phyloP scores from a whole-genome alignment of 2,797 vertebrate species.

The Dipus sagitta region DNA sequence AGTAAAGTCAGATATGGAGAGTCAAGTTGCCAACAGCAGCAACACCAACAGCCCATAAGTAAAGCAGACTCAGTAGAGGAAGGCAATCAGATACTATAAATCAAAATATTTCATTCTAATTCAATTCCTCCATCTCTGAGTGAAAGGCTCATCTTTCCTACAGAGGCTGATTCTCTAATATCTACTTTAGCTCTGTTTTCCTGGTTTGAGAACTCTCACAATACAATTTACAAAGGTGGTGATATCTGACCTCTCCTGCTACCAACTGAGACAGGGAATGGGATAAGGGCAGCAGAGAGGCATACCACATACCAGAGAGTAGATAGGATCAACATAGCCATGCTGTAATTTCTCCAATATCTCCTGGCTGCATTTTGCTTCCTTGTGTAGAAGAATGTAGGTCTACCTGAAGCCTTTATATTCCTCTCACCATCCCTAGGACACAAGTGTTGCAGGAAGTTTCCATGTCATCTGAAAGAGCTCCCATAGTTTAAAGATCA shows the following conservation, averaged over 20 bases:
- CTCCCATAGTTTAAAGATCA: not conserved
- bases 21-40: not conserved
- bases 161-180: not conserved
- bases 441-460: not conserved
- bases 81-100: not conserved
- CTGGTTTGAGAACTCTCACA: not conserved
- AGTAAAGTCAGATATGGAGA: not conserved
- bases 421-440: not conserved
- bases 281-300: too few relatives aligned
- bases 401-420: conserved; percentile 32
- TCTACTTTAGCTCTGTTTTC: not conserved
- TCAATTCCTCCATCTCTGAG: not conserved
- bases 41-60: not conserved
- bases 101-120: not conserved
- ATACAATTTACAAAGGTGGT: not conserved
- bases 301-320: not conserved
- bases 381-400: not conserved
- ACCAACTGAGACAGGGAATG: not conserved
- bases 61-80: not conserved
- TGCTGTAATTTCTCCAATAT: not conserved
- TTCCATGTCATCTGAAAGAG: not conserved
- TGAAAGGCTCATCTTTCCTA: not conserved
- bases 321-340: not conserved
- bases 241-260: not conserved
- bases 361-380: not conserved